Percentiles rank a stretch among this genome's conserved stretches.
Evolutionary conservation across 2,888 invertebrate genomes (phyloP).

Genomic region (Cataglyphis rosenhaueri): DNA sequence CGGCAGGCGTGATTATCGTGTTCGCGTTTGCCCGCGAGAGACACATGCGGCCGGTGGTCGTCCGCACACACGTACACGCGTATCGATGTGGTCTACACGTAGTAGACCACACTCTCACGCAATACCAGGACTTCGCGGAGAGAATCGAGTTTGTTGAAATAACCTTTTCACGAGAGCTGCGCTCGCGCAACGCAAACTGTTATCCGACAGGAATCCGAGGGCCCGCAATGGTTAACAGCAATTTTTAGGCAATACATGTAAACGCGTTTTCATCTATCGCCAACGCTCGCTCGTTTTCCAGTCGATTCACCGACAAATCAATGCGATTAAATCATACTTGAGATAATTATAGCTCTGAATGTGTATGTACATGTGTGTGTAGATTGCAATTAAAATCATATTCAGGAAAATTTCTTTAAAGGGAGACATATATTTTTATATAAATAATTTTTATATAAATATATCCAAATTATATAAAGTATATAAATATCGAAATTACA

Average conservation of each 20-base stretch:
- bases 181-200: slow-evolving; percentile 43
- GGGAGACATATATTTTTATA: background rate
- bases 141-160: slow-evolving; percentile 52
- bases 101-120: slow-evolving; percentile 49
- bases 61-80: slow-evolving; percentile 19
- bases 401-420: background rate
- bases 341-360: slow-evolving; percentile 8
- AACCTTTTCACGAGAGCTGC: slow-evolving; percentile 43
- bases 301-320: slow-evolving; percentile 31
- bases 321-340: slow-evolving; percentile 34
- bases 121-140: slow-evolving; percentile 37
- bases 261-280: slow-evolving; percentile 34
- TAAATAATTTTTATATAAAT: background rate
- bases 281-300: background rate
- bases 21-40: slow-evolving; percentile 50
- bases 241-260: slow-evolving; percentile 35
- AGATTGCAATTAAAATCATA: background rate
- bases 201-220: slow-evolving; percentile 42
- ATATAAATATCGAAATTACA: background rate
- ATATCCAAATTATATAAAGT: background rate
- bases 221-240: slow-evolving; percentile 41
- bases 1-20: slow-evolving; percentile 37
- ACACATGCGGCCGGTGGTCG: slow-evolving; percentile 52
- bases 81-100: slow-evolving; percentile 17
- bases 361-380: background rate